Base-by-base conservation (phyloP, 1,140 invertebrate species). In the Drosophila murphyi region DNA sequence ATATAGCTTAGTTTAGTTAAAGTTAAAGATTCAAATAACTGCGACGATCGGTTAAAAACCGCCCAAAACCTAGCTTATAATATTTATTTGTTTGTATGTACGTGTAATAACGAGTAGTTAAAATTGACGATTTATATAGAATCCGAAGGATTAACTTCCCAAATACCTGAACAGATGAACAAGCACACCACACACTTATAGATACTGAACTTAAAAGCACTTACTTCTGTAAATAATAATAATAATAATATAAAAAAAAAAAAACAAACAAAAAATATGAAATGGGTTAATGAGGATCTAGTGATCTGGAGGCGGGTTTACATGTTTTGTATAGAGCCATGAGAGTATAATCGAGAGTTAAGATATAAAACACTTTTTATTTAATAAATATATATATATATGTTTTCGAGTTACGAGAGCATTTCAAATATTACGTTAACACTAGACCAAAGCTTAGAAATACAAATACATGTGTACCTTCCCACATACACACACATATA, bases 371-470 rank as follows among this genome's bases (percentile, higher is more conserved):
- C 28, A 20, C 20, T 47, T 55, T 63, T 51, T 52, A 71, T 43
- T 52, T 34, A 63, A 51, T 48, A 41, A 59, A 39, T 43, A 65
- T 37, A 12, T 12, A 12, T 10, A 41, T 41, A 41, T 41, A 41
- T 41, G 39, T 54, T 61, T 69, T 76, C 83, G 72, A 88, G 72
- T 73, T 74, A 50, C n/a, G 51, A 39, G n/a, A 54, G 62, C 81
- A 73, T 39, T 52, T 71, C 55, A 77, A 62, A 63, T 80, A 80
- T 71, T 65, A 77, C 52, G 48, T 82, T 76, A 86, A 87, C 47
- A 78, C 81, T 88, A 87, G 82, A 88, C 82, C 82, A 87, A 87
- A 87, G 83, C 82, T 87, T 87, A 87, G 80, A 82, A 67, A 87
- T 87, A 87, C 77, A 82, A 67, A 87, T 87, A 87, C 77, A 83